Evolutionary conservation across 2,113 vertebrate genomes (phyloP).

Genomic region (Limnothrissa miodon): DNA sequence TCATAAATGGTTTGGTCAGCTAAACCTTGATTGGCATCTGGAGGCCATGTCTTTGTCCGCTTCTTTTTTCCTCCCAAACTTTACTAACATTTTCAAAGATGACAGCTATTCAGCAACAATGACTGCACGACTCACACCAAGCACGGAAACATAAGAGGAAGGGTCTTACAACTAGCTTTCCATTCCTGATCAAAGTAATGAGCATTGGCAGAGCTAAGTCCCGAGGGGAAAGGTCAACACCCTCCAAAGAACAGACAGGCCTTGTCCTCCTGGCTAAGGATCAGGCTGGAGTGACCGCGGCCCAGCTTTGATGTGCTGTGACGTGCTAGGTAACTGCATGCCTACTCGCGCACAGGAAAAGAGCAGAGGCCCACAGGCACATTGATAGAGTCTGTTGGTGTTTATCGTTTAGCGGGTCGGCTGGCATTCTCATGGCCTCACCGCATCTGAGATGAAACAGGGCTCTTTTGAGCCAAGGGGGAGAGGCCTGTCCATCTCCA

Average conservation of each 20-base stretch:
- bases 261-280: slow-evolving; percentile 55
- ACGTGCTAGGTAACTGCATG: slow-evolving; percentile 52
- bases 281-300: slow-evolving; percentile 48
- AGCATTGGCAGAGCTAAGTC: slow-evolving; percentile 56
- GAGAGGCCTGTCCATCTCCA: slow-evolving; percentile 58
- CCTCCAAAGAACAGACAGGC: slow-evolving; percentile 52
- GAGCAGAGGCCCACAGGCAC: neutral
- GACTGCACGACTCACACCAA: neutral
- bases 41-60: neutral
- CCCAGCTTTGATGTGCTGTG: slow-evolving; percentile 49
- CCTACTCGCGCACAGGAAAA: slow-evolving; percentile 44
- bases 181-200: slow-evolving; percentile 63
- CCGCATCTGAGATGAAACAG: slow-evolving; percentile 62
- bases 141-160: slow-evolving; percentile 32
- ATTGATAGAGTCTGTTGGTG: slow-evolving; percentile 63
- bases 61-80: neutral
- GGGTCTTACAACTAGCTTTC: slow-evolving; percentile 33
- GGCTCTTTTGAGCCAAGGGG: slow-evolving; percentile 32
- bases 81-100: neutral
- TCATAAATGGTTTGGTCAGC: neutral
- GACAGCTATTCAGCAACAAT: slow-evolving; percentile 10
- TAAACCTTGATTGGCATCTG: slow-evolving; percentile 1
- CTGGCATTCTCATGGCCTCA: slow-evolving; percentile 59
- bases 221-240: slow-evolving; percentile 59
- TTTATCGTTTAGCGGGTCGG: slow-evolving; percentile 56